phyloP scores from a whole-genome alignment of 2,888 invertebrate genomes.

The Cosmorhoe ocellata region DNA sequence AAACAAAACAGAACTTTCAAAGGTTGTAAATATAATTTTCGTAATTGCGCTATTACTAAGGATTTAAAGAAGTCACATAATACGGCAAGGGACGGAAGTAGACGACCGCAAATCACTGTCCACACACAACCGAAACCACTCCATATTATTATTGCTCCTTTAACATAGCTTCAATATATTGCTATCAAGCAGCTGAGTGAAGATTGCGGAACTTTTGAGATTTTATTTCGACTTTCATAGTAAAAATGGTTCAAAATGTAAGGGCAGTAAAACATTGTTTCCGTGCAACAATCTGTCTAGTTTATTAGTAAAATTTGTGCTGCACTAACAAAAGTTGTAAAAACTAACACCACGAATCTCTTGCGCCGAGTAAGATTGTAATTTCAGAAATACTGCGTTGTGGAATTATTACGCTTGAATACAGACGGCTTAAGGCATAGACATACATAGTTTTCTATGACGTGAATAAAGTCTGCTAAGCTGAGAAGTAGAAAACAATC shows the following conservation, averaged over 20 bases:
- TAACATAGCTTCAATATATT: slow-evolving; percentile 23
- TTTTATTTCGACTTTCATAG: no score
- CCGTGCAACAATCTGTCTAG: background rate
- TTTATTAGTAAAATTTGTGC: slow-evolving; percentile 19
- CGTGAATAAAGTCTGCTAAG: no score
- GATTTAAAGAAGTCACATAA: slow-evolving; percentile 35
- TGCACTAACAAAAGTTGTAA: slow-evolving; percentile 29
- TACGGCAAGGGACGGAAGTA: slow-evolving; percentile 50
- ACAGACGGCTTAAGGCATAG: slow-evolving; percentile 16
- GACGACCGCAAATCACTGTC: slow-evolving; percentile 52
- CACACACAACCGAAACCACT: slow-evolving; percentile 11
- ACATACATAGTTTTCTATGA: no score
- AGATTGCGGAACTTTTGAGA: background rate
- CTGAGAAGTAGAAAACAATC: no score
- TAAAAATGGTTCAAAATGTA: background rate
- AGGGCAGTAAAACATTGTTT: slow-evolving; percentile 6
- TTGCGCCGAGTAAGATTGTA: slow-evolving; percentile 30
- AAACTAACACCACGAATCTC: slow-evolving; percentile 34
- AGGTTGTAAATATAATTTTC: background rate
- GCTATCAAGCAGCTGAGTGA: no score
- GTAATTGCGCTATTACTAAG: slow-evolving; percentile 38
- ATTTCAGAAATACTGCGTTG: slow-evolving; percentile 25
- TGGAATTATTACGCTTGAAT: slow-evolving; percentile 42
- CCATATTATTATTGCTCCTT: slow-evolving; percentile 35
- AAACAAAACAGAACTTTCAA: slow-evolving; percentile 39